Conservation (phyloP, 2,113 vertebrate genomes). For the Halcyon senegalensis region DNA sequence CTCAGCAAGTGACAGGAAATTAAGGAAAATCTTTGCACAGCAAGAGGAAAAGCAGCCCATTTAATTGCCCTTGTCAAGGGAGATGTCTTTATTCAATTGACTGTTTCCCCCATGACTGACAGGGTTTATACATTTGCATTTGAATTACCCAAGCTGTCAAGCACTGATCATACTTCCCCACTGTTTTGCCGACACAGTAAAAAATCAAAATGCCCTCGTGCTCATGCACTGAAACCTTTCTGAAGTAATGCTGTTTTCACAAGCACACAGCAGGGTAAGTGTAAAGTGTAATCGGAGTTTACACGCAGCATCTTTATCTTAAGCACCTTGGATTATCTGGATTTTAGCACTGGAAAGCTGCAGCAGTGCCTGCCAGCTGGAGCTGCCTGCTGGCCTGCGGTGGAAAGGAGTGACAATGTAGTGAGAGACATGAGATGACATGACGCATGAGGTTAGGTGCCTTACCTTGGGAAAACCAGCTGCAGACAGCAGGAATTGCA, state of each 20-base stretch:
- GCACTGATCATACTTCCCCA: neutral
- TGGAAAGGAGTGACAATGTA: neutral
- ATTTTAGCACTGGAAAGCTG: neutral
- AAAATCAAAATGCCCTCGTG: neutral
- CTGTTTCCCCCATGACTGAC: slow-evolving; percentile 11
- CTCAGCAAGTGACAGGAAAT: neutral
- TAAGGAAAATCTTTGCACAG: neutral
- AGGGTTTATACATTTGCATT: slow-evolving; percentile 29
- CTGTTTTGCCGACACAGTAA: neutral
- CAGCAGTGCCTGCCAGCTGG: neutral
- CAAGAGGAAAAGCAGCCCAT: neutral
- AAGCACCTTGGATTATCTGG: neutral
- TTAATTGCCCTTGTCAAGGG: slow-evolving; percentile 51
- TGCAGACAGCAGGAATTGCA: neutral
- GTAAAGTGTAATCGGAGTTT: neutral
- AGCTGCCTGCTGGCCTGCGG: neutral
- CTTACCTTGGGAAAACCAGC: neutral
- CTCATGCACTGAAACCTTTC: neutral
- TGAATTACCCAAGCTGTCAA: slow-evolving; percentile 36
- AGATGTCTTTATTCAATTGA: slow-evolving; percentile 43
- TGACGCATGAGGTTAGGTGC: neutral
- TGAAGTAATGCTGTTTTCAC: neutral
- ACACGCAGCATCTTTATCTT: neutral
- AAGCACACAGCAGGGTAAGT: neutral
- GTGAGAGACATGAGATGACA: neutral